Conservation (phyloP, 1,140 invertebrate species). For the Lepidurus packardi region DNA sequence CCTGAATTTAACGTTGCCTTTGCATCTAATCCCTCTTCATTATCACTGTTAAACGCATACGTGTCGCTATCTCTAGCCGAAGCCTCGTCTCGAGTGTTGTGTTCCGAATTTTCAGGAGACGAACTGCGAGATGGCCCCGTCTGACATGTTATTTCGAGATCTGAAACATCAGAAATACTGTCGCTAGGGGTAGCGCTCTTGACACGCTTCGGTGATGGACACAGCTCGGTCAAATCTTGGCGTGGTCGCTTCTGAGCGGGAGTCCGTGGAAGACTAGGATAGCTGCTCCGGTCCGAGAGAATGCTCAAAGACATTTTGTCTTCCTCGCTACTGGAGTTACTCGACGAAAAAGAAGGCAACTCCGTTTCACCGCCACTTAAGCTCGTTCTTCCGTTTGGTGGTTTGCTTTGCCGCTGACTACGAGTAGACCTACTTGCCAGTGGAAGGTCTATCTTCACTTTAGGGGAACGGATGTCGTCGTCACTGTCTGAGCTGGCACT, state of each 20-base stretch:
- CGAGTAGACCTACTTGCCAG: neutral
- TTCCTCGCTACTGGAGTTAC: neutral
- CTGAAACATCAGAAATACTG: neutral
- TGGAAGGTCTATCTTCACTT: neutral
- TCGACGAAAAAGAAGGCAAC: neutral
- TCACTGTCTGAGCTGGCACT: neutral
- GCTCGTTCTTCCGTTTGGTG: neutral
- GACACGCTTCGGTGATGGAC: neutral
- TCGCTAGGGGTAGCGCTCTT: neutral
- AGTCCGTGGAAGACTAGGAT: neutral
- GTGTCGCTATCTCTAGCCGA: neutral
- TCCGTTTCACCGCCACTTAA: neutral
- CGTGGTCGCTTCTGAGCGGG: neutral
- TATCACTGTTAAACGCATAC: neutral
- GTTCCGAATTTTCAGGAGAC: neutral
- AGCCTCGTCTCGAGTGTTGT: neutral
- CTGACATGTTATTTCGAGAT: neutral
- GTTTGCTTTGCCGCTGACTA: neutral
- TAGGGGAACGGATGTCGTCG: neutral
- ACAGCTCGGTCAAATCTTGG: neutral
- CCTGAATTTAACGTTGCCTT: neutral
- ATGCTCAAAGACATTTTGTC: neutral
- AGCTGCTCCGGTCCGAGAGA: neutral
- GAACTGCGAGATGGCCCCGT: neutral
- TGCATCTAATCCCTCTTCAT: neutral